phyloP scores from a whole-genome alignment of 2,113 vertebrate genomes.

The Pelobates fuscus region DNA sequence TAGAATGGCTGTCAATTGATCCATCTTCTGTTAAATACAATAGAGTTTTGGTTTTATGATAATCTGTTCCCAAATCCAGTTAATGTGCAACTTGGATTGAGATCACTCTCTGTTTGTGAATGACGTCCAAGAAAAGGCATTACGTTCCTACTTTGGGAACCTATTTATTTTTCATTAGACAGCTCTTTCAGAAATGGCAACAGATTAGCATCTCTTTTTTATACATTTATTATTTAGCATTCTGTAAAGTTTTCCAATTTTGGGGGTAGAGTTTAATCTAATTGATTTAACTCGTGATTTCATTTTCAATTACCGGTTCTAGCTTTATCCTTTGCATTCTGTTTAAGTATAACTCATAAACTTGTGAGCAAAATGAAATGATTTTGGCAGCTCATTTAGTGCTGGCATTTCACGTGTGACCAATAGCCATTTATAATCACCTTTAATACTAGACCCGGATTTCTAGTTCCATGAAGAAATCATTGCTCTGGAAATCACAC shows the following conservation, averaged over 20 bases:
- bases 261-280: not conserved
- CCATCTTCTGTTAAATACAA: no score
- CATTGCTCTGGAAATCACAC: not conserved
- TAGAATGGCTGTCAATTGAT: no score
- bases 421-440: not conserved
- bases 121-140: no score
- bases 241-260: not conserved
- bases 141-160: not conserved
- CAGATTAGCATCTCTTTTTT: not conserved
- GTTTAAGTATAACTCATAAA: not conserved
- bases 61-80: no score
- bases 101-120: no score
- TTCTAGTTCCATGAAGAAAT: not conserved
- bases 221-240: not conserved
- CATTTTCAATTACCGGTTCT: not conserved
- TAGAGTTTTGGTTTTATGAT: no score
- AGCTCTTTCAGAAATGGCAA: not conserved
- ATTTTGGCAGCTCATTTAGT: not conserved
- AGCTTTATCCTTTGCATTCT: not conserved
- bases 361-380: not conserved
- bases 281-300: not conserved
- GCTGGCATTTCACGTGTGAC: conserved; percentile 7
- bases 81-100: no score
- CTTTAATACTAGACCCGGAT: not conserved
- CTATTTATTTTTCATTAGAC: not conserved